These are phyloP conservation scores for Antheraea yamamai DNA, from an alignment of 2,888 invertebrate genomes.

Conservation along the genomic window DNA sequence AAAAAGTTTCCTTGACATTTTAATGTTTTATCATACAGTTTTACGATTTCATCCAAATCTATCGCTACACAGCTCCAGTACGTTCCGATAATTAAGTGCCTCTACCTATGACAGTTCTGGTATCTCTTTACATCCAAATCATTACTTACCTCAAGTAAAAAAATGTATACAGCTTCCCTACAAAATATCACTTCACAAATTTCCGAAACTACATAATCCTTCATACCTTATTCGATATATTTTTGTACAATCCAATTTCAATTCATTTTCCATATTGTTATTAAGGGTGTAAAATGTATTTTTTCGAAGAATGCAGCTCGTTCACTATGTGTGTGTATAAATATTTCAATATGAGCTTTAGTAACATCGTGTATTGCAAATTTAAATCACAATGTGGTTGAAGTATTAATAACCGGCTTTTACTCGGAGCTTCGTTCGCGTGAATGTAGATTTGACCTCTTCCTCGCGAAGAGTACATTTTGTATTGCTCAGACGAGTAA, in stretches of 20 bases:
- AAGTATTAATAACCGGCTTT: background rate
- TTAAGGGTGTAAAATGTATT: background rate
- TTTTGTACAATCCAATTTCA: conserved; percentile 2
- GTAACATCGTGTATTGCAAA: background rate
- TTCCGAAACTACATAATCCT: background rate
- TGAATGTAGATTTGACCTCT: background rate
- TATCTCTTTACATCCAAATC: no score
- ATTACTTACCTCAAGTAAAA: background rate
- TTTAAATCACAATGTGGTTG: background rate
- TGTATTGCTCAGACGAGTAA: no score
- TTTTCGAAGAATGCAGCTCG: background rate
- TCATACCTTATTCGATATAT: background rate
- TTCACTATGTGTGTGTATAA: background rate
- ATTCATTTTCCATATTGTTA: conserved; percentile 12
- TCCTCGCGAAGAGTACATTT: background rate
- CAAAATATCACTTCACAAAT: background rate
- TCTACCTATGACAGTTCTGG: no score
- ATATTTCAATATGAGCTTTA: background rate
- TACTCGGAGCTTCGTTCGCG: background rate
- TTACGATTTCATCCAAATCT: no score
- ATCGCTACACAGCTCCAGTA: no score
- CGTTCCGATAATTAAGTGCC: no score
- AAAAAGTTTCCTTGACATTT: no score
- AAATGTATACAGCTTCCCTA: background rate
- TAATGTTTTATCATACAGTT: no score